Conservation (phyloP, 2,113 vertebrate genomes). For the Alethe diademata region DNA sequence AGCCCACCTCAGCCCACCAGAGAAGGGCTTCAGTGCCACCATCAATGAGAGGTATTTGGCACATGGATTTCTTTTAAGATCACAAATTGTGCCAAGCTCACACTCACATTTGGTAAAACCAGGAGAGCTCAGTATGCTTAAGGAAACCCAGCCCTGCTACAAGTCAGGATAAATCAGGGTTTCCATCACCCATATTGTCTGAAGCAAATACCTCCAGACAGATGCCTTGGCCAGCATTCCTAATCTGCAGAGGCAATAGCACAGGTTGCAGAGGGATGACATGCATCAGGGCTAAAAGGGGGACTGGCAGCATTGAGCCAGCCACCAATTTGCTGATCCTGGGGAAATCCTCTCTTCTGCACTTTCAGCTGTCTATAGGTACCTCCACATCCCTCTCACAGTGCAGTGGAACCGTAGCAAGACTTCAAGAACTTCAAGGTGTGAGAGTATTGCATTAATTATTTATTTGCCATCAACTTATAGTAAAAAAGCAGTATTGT, state of each 20-base stretch:
- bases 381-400: background rate
- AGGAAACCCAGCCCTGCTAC: background rate
- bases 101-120: background rate
- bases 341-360: background rate
- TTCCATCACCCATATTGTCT: background rate
- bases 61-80: background rate
- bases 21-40: background rate
- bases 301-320: background rate
- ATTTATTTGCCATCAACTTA: background rate
- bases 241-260: background rate
- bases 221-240: background rate
- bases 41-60: background rate
- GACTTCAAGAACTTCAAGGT: background rate
- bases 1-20: background rate
- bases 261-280: background rate
- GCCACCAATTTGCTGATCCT: background rate
- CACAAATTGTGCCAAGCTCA: background rate
- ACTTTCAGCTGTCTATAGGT: background rate
- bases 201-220: background rate
- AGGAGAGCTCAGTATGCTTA: background rate
- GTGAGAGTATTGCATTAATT: background rate
- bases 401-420: background rate
- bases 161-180: background rate
- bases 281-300: background rate
- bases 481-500: background rate